A percentile compares a stretch with the other conserved stretches of the same genome.
phyloP scores from a whole-genome alignment of 2,797 vertebrate genomes.

The Phrynocephalus guinanensis region DNA sequence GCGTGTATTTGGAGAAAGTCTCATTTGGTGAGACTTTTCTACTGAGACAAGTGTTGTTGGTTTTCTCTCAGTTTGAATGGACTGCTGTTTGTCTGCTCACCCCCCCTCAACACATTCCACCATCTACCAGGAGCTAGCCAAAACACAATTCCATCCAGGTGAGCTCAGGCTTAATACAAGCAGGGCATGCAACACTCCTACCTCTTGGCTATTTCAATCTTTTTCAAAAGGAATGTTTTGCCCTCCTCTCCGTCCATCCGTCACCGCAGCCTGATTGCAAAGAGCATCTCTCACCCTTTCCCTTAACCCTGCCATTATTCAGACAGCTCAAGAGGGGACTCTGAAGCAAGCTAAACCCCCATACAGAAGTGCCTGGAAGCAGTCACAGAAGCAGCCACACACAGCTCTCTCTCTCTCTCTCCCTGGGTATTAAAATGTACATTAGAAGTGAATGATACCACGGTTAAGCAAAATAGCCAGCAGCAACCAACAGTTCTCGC shows the following conservation, averaged over 20 bases:
- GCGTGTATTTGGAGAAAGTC: slow-evolving; percentile 3
- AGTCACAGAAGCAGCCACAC: slow-evolving; percentile 1
- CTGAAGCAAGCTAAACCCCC: background rate
- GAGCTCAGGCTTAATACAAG: background rate
- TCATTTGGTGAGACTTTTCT: background rate
- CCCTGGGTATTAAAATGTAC: background rate
- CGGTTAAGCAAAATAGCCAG: background rate
- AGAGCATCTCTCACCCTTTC: background rate
- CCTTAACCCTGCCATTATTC: background rate
- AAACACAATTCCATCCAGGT: background rate
- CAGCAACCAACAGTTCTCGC: background rate
- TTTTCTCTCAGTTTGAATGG: background rate
- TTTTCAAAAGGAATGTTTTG: background rate
- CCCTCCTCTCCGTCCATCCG: background rate
- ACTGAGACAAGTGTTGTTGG: background rate
- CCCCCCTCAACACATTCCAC: background rate
- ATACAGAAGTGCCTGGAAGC: background rate
- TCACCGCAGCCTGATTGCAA: background rate
- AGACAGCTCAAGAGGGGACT: background rate
- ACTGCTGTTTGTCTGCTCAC: background rate
- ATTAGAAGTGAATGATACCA: background rate
- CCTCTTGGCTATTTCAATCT: background rate
- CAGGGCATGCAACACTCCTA: background rate
- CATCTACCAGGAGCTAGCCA: background rate
- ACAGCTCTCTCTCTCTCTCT: no score